Percentiles rank a stretch among this genome's conserved stretches.
Conservation (phyloP, 37 sponge, comb jelly and placozoan species). For the Tethya wilhelma region DNA sequence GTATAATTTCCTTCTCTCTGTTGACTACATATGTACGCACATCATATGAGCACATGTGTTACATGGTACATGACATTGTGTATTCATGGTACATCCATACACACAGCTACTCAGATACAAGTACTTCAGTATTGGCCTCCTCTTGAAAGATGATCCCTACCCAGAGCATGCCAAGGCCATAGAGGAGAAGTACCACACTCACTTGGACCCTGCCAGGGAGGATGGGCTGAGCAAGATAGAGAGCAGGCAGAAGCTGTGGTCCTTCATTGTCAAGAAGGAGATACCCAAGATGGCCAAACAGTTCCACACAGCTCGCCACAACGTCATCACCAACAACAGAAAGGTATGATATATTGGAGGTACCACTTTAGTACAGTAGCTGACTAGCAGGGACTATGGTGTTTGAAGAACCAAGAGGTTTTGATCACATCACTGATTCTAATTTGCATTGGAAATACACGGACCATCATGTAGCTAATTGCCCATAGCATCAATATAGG, state of each 20-base stretch:
- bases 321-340: conserved; percentile 37
- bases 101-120: conserved; percentile 47
- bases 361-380: too few relatives aligned
- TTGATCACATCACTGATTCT: too few relatives aligned
- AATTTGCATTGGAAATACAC: too few relatives aligned
- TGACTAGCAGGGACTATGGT: too few relatives aligned
- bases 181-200: background rate
- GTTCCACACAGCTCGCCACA: conserved; percentile 57
- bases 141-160: conserved; percentile 50
- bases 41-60: too few relatives aligned
- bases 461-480: too few relatives aligned
- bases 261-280: conserved; percentile 85
- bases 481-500: too few relatives aligned
- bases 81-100: too few relatives aligned
- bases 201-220: background rate
- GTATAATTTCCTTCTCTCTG: too few relatives aligned
- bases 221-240: conserved; percentile 7
- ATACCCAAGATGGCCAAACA: conserved; percentile 80
- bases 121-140: conserved; percentile 72
- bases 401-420: too few relatives aligned
- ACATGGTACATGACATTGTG: too few relatives aligned
- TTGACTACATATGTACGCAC: too few relatives aligned
- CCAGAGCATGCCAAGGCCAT: conserved; percentile 37
- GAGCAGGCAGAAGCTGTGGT: conserved; percentile 58
- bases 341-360: conserved; percentile 64